A percentile compares a stretch with the other conserved stretches of the same genome.
phyloP scores from a whole-genome alignment of 2,797 vertebrate genomes.

The Onychomys arenicola region DNA sequence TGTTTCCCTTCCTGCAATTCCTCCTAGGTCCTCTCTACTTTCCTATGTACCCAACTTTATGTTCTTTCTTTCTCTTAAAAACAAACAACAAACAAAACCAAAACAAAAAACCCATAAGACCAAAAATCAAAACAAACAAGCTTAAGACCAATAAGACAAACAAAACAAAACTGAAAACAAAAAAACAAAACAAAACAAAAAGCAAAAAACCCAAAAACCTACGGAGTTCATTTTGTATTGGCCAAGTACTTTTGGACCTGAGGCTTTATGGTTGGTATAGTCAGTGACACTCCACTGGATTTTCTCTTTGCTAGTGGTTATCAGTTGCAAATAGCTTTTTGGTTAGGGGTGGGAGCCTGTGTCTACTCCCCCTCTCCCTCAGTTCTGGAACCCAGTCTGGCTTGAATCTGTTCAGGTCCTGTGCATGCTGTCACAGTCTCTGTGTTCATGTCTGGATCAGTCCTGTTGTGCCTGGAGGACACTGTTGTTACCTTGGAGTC shows the following conservation, averaged over 20 bases:
- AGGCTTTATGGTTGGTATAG: not conserved
- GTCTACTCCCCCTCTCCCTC: not conserved
- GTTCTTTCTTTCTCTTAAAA: not conserved
- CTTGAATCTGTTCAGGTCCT: not conserved
- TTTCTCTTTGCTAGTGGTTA: not conserved
- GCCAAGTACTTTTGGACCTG: not conserved
- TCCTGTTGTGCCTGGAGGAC: not conserved
- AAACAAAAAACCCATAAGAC: not conserved
- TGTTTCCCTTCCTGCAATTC: not conserved
- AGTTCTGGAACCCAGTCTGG: not conserved
- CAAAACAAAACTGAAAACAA: not conserved
- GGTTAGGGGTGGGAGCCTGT: not conserved
- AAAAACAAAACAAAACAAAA: not conserved
- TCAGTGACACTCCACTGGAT: not conserved
- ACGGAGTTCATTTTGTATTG: not conserved
- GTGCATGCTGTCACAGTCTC: not conserved
- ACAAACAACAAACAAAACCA: not conserved
- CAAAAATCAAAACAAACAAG: not conserved
- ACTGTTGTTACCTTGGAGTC: not conserved
- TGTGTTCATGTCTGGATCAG: not conserved
- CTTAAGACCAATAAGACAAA: not conserved
- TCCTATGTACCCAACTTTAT: not conserved
- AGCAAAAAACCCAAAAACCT: too few relatives aligned
- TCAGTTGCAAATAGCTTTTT: not conserved
- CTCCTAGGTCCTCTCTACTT: not conserved